Evolutionary conservation across 2,113 vertebrate genomes (phyloP).

Genomic region (Mastomys natalensis): DNA sequence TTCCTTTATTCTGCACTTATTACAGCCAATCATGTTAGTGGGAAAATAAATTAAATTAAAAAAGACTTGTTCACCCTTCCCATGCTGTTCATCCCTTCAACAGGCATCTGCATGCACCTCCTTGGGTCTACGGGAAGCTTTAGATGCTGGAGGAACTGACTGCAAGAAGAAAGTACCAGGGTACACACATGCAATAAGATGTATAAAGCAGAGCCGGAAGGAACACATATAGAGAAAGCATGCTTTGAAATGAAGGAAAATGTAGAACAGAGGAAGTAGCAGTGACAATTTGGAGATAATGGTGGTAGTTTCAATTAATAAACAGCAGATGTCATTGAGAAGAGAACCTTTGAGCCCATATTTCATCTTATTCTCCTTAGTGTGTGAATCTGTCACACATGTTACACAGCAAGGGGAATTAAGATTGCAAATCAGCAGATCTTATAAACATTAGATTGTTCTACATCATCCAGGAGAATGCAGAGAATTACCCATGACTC

Average conservation of each 20-base stretch:
- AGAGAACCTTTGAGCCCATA: background rate
- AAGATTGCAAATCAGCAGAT: background rate
- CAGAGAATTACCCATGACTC: background rate
- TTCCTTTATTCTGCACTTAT: background rate
- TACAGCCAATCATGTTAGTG: background rate
- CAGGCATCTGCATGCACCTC: background rate
- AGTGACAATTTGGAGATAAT: background rate
- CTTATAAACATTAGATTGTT: background rate
- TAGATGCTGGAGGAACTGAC: background rate
- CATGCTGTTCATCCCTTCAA: background rate
- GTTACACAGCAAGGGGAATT: background rate
- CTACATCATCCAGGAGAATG: background rate
- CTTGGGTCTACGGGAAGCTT: background rate
- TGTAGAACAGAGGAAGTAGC: background rate
- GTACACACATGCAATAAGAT: background rate
- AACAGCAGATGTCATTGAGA: background rate
- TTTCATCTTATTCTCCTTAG: background rate
- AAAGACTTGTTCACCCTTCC: constrained; percentile 12
- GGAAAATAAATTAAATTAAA: constrained; percentile 41
- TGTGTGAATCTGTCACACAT: background rate
- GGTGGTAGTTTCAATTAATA: background rate
- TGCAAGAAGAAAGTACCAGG: background rate
- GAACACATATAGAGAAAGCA: background rate
- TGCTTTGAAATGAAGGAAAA: background rate
- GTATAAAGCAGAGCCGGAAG: background rate